Evolutionary conservation across 2,888 invertebrate genomes (phyloP).

Genomic region (Leptinotarsa peninsularis): DNA sequence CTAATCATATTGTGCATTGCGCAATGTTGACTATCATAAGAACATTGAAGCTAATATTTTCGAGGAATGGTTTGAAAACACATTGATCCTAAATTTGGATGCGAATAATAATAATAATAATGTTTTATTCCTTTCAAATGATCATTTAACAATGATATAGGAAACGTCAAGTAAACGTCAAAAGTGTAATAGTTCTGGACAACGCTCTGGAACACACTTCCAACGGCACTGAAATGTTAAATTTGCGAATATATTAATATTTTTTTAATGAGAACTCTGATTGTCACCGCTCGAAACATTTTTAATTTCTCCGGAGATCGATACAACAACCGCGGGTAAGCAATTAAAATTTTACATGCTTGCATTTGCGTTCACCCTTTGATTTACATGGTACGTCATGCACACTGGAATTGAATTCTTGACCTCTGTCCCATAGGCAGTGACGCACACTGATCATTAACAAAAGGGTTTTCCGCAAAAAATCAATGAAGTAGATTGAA

Average conservation of each 20-base stretch:
- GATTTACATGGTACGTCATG: slow-evolving; percentile 16
- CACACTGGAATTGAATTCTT: slow-evolving; percentile 23
- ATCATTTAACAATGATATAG: too few species aligned
- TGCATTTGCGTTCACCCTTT: slow-evolving; percentile 22
- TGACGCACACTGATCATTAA: background rate
- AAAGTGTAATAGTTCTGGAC: too few species aligned
- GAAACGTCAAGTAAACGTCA: too few species aligned
- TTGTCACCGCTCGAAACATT: slow-evolving; percentile 6
- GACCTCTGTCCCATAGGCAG: background rate
- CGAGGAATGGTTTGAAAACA: too few species aligned
- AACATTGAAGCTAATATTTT: too few species aligned
- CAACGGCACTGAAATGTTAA: background rate
- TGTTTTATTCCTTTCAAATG: too few species aligned
- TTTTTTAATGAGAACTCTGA: slow-evolving; percentile 10
- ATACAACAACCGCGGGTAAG: slow-evolving; percentile 8
- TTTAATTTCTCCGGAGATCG: slow-evolving; percentile 23
- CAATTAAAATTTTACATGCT: slow-evolving; percentile 27
- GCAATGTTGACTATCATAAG: too few species aligned
- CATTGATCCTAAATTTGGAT: too few species aligned
- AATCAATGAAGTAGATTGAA: too few species aligned
- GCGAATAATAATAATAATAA: too few species aligned
- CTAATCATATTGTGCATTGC: too few species aligned
- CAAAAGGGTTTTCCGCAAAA: background rate
- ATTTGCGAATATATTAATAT: slow-evolving; percentile 15
- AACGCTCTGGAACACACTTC: background rate